Evolutionary conservation across 2,888 invertebrate genomes (phyloP).

Genomic region (Tenthredo mesomela): DNA sequence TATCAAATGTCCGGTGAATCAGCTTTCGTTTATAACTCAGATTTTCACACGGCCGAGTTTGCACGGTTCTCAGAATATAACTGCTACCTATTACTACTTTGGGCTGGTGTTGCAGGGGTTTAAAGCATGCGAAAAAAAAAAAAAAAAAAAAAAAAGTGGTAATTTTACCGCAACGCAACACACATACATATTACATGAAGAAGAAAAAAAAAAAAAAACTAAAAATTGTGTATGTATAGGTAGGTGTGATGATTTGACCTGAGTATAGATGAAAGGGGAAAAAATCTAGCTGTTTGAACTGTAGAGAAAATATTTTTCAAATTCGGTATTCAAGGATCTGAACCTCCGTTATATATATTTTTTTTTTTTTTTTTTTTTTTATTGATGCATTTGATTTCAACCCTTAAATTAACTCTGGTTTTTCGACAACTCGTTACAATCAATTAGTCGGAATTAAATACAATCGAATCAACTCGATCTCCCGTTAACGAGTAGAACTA

Average conservation of each 20-base stretch:
- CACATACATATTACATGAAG: neutral
- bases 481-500: neutral
- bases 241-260: neutral
- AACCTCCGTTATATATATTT: neutral
- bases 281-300: neutral
- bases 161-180: neutral
- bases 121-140: constrained; percentile 9
- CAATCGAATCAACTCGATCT: constrained; percentile 8
- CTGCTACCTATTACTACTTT: neutral
- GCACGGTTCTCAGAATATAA: neutral
- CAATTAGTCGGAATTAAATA: constrained; percentile 26
- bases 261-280: neutral
- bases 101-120: neutral
- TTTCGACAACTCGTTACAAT: constrained; percentile 2
- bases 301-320: neutral
- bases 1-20: constrained; percentile 22
- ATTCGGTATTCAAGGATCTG: neutral
- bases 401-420: neutral
- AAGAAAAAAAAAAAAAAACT: neutral
- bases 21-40: constrained; percentile 26
- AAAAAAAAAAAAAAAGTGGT: neutral
- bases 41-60: neutral
- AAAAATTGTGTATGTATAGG: neutral
- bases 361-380: neutral
- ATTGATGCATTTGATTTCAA: neutral